Evolutionary conservation across 2,797 vertebrate genomes (phyloP), one percentile per base, ranked within the genome.

Genomic region (Remorina albescens): DNA sequence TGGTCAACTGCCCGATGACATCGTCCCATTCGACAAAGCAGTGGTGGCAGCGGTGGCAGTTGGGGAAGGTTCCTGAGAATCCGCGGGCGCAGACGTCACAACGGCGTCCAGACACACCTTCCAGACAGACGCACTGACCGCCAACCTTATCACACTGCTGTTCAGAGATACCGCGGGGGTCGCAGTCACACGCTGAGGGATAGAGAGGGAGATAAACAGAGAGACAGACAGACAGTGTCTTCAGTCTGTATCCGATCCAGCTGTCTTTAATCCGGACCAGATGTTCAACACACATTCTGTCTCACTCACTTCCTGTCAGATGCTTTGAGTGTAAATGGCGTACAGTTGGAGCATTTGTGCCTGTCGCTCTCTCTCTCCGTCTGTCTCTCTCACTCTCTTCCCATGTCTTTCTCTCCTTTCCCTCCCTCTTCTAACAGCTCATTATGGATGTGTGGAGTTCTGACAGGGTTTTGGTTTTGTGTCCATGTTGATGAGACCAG

Each of bases 11-110:
- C 0, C 94, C 84, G 0, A 99, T 82, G 57, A 96, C 86, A 11
- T 87, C 47, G 0, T 99, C 97, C 98, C 98, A 99, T 23, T 97
- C 94, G 0, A 95, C 86, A 0, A 99, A 99, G 90, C 98, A 99
- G 88, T 96, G 94, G 85, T 99, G 98, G 87, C 98, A 99, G 0
- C 94, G 97, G 1, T 73, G 67, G 0, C 98, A 99, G 82, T 96
- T 83, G 0, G 98, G 98, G 80, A 98, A 99, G 37, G 91, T 88
- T 1, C 98, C 98, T 0, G 95, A 96, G 91, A 94, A 98, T 0
- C 98, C 98, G 0, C 97, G 94, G 2, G 97, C 96, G 23, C 98
- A 99, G 68, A 84, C 88, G 64, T 99, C 95, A 0, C 98, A 99
- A 50, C 91, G 95, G 0, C 88, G 92, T 0, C 95, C 97, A 4